These are phyloP conservation scores for Streblospio benedicti DNA, from an alignment of 1,140 invertebrate genomes.

Conservation along the genomic window DNA sequence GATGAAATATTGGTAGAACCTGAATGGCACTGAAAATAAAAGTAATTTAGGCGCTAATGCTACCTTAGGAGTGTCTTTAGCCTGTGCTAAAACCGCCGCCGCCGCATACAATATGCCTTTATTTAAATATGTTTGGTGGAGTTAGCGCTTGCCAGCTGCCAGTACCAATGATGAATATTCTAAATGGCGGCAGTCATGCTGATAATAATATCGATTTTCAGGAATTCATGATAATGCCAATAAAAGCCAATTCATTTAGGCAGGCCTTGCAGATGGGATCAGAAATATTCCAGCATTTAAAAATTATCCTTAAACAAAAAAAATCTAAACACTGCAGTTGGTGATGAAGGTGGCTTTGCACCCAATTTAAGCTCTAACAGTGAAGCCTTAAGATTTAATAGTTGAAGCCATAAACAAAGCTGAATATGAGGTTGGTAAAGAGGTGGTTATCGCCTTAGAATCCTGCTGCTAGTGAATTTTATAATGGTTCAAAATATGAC, in stretches of 20 bases:
- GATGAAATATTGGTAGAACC: slow-evolving; percentile 15
- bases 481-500: not conserved
- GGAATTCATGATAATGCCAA: slow-evolving; percentile 46
- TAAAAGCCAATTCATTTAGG: slow-evolving; percentile 19
- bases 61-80: slow-evolving; percentile 20
- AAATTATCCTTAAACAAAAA: slow-evolving; percentile 1
- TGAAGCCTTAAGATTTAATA: slow-evolving; percentile 20
- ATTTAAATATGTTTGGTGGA: slow-evolving; percentile 18
- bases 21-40: slow-evolving; percentile 26
- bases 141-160: slow-evolving; percentile 10
- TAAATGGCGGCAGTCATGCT: slow-evolving; percentile 23
- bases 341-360: slow-evolving; percentile 29
- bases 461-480: not conserved
- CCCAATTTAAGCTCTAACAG: slow-evolving; percentile 15
- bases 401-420: slow-evolving; percentile 17
- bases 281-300: slow-evolving; percentile 9
- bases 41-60: slow-evolving; percentile 20
- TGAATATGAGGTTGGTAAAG: slow-evolving; percentile 13
- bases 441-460: not conserved
- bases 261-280: slow-evolving; percentile 21
- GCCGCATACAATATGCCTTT: slow-evolving; percentile 11
- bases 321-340: slow-evolving; percentile 18
- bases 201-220: slow-evolving; percentile 24
- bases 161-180: slow-evolving; percentile 25
- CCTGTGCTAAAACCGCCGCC: slow-evolving; percentile 25